Evolutionary conservation across 2,888 invertebrate species (phyloP).

Genomic region (Ephialtes manifestator): DNA sequence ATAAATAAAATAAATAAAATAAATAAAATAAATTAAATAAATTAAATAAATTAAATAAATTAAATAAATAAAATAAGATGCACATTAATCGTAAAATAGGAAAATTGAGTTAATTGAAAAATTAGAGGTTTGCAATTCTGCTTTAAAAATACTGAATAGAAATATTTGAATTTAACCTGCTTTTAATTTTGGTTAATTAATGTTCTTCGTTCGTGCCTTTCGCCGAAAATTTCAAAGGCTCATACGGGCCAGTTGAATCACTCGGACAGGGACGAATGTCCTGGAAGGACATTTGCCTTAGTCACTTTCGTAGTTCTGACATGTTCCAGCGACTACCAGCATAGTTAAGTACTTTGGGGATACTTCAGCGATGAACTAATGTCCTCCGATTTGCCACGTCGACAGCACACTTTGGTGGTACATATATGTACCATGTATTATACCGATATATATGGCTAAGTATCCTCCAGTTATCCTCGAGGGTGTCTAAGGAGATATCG

Average conservation of each 20-base stretch:
- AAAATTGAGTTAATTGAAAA: too few relatives aligned
- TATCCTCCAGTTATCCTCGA: slow-evolving; percentile 8
- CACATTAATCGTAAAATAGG: not conserved
- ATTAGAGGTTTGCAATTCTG: not conserved
- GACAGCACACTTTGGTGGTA: slow-evolving; percentile 4
- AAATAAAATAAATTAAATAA: not conserved
- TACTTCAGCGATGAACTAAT: slow-evolving; percentile 30
- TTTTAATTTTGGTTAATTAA: not conserved
- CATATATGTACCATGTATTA: slow-evolving; percentile 12
- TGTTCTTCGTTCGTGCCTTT: not conserved
- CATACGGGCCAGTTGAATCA: not conserved
- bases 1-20: too few relatives aligned
- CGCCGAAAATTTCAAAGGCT: not conserved
- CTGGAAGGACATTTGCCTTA: slow-evolving; percentile 7
- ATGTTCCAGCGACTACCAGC: slow-evolving; percentile 2
- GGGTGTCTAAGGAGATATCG: slow-evolving; percentile 26
- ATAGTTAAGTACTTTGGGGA: slow-evolving; percentile 31
- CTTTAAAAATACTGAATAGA: not conserved
- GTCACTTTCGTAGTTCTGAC: slow-evolving; percentile 19
- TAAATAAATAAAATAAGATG: not conserved
- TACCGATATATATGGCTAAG: not conserved
- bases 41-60: not conserved
- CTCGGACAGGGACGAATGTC: slow-evolving; percentile 21
- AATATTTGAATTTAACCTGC: not conserved
- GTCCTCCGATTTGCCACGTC: slow-evolving; percentile 28